Evolutionary conservation across 2,113 vertebrate species (phyloP).

Genomic region (Gobius niger): DNA sequence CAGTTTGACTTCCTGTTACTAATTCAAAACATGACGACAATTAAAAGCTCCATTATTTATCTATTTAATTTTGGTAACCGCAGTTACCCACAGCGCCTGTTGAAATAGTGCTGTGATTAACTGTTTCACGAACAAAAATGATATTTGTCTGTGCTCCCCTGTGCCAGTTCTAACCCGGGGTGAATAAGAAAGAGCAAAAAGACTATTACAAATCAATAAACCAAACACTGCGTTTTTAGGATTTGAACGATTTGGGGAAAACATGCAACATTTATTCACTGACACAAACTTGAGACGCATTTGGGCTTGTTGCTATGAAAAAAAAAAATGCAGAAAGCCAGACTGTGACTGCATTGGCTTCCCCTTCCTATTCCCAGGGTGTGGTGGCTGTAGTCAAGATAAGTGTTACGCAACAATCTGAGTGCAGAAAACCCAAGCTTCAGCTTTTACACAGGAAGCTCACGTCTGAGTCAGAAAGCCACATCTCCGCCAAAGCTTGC

Average conservation of each 20-base stretch:
- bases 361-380: constrained; percentile 59
- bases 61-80: constrained; percentile 2
- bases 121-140: constrained; percentile 52
- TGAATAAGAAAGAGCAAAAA: too few relatives aligned
- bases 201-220: too few relatives aligned
- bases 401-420: constrained; percentile 71
- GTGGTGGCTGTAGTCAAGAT: constrained; percentile 66
- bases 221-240: too few relatives aligned
- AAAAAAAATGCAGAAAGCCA: constrained; percentile 38
- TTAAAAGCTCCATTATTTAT: constrained; percentile 24
- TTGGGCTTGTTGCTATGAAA: constrained; percentile 16
- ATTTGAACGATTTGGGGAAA: too few relatives aligned
- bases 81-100: constrained; percentile 32
- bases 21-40: constrained; percentile 7
- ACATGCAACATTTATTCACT: too few relatives aligned
- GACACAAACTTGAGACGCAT: not conserved
- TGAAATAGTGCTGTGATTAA: constrained; percentile 33
- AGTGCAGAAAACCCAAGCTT: constrained; percentile 59
- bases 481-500: constrained; percentile 49
- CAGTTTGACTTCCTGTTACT: constrained; percentile 4
- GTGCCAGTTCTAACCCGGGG: too few relatives aligned
- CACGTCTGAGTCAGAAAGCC: constrained; percentile 63
- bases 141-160: too few relatives aligned
- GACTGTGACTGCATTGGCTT: constrained; percentile 53
- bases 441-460: constrained; percentile 67